These are phyloP conservation scores for Euthynnus affinis DNA, from an alignment of 2,797 vertebrate genomes.

Conservation along the genomic window DNA sequence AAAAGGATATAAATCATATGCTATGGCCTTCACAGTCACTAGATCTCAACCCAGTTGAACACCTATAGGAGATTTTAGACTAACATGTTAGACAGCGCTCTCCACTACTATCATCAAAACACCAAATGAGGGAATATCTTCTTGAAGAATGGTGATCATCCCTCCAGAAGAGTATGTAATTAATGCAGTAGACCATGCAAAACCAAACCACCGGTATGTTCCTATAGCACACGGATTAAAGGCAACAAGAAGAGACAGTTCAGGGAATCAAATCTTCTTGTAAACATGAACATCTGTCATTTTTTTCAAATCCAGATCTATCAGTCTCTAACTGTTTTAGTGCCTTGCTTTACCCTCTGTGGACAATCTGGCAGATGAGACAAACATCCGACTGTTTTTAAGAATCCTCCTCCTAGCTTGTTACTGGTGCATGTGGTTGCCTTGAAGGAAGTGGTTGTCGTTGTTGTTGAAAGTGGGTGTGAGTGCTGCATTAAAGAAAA, in stretches of 20 bases:
- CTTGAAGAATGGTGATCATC: no score
- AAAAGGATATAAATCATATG: no score
- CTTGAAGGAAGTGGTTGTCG: slow-evolving; percentile 58
- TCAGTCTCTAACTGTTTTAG: slow-evolving; percentile 5
- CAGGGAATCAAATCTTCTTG: slow-evolving; percentile 15
- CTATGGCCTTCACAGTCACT: no score
- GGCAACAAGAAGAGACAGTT: slow-evolving; percentile 7
- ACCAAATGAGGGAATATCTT: no score
- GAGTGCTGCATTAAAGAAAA: slow-evolving; percentile 46
- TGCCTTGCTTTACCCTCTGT: not conserved
- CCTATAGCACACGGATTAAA: slow-evolving; percentile 2
- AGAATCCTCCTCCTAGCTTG: slow-evolving; percentile 33
- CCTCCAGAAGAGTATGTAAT: not conserved
- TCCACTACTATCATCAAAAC: no score
- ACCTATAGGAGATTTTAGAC: no score
- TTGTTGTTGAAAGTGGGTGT: slow-evolving; percentile 58
- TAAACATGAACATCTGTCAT: slow-evolving; percentile 19
- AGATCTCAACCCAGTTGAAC: no score
- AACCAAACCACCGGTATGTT: slow-evolving; percentile 14
- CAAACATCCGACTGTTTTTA: slow-evolving; percentile 41
- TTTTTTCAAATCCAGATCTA: not conserved
- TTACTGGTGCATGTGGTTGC: slow-evolving; percentile 55
- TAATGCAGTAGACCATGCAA: not conserved
- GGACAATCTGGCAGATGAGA: slow-evolving; percentile 34
- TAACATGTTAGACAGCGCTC: no score